Percentiles rank a stretch among this genome's conserved stretches.
Evolutionary conservation across 1,140 invertebrate species (phyloP).

Genomic region (Globodera rostochiensis): DNA sequence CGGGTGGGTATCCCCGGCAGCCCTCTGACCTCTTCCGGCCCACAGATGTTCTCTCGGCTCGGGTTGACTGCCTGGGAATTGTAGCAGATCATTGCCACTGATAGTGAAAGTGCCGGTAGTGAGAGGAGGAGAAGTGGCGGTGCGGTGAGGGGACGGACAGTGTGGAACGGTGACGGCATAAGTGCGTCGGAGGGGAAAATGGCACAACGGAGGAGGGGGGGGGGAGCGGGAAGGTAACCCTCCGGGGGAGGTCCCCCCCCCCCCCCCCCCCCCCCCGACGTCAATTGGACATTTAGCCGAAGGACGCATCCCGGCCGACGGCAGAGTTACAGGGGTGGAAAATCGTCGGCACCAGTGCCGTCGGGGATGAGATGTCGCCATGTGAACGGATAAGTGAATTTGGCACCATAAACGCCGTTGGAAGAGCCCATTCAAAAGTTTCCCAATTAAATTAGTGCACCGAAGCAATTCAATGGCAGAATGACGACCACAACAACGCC

Average conservation of each 20-base stretch:
- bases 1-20: background rate
- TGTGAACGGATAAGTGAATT: slow-evolving; percentile 9
- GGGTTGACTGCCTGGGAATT: background rate
- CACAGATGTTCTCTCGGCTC: background rate
- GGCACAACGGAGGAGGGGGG: background rate
- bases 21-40: slow-evolving; percentile 2
- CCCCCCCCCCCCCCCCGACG: background rate
- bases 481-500: too few species aligned
- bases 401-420: background rate
- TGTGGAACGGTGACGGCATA: too few species aligned
- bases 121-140: background rate
- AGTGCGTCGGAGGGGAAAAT: background rate
- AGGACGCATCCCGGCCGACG: too few species aligned
- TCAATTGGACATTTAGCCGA: background rate
- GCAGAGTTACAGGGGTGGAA: background rate
- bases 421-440: background rate
- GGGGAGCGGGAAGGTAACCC: background rate
- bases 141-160: too few species aligned
- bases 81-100: background rate
- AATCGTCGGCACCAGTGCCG: background rate
- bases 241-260: background rate
- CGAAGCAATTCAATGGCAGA: background rate
- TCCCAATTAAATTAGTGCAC: background rate
- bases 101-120: background rate
- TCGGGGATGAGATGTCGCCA: background rate